Percentiles rank a stretch among this genome's conserved stretches.
Conservation (phyloP, 2,888 invertebrate genomes). For the Seira sanloemensis region DNA sequence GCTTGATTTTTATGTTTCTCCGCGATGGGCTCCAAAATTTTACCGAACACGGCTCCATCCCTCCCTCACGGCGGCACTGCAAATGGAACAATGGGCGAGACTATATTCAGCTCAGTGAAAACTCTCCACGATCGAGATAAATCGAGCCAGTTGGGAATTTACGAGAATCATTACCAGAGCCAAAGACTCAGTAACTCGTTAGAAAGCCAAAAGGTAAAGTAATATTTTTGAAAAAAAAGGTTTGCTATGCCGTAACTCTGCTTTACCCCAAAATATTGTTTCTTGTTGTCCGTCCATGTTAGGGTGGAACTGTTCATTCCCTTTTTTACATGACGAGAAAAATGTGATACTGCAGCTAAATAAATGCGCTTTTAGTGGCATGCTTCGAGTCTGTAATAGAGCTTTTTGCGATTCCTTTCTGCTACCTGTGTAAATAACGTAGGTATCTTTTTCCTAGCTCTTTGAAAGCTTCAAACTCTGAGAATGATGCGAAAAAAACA, state of each 20-base stretch:
- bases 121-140: constrained; percentile 63
- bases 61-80: constrained; percentile 51
- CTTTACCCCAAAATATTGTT: background rate
- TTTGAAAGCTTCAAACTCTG: background rate
- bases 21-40: constrained; percentile 67
- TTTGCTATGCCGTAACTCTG: no score
- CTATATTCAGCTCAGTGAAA: constrained; percentile 62
- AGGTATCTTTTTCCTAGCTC: no score
- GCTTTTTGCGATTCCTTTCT: background rate
- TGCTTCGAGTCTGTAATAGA: background rate
- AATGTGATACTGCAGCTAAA: background rate
- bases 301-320: background rate
- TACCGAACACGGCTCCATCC: constrained; percentile 51
- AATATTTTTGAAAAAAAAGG: constrained; percentile 10
- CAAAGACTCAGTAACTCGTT: constrained; percentile 43
- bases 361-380: background rate
- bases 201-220: constrained; percentile 52
- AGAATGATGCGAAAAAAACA: background rate
- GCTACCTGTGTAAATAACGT: background rate
- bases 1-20: background rate
- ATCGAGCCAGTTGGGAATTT: constrained; percentile 59
- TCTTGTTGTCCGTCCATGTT: background rate
- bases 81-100: constrained; percentile 63
- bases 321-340: background rate
- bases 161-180: constrained; percentile 64